These are phyloP conservation scores for Brachionus plicatilis DNA, from an alignment of 1,140 invertebrate species.

Conservation along the genomic window DNA sequence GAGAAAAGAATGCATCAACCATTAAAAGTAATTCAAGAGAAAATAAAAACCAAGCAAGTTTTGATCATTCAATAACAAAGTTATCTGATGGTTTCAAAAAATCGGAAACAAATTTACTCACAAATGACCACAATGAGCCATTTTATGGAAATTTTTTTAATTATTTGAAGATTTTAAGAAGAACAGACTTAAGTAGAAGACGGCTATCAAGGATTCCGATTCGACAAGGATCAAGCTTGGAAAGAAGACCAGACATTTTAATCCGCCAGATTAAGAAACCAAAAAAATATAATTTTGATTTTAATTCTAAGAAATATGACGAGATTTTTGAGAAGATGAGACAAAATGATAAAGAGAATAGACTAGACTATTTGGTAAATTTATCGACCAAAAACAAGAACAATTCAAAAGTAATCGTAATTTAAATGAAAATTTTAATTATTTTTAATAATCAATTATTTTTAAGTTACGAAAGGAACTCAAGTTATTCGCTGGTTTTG, in stretches of 20 bases:
- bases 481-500: background rate
- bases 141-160: background rate
- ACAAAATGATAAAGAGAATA: background rate
- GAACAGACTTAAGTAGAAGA: background rate
- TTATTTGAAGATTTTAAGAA: background rate
- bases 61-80: background rate
- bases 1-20: background rate
- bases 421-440: background rate
- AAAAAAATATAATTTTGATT: background rate
- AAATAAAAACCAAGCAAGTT: background rate
- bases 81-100: background rate
- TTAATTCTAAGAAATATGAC: background rate
- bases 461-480: background rate
- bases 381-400: background rate
- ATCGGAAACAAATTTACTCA: background rate
- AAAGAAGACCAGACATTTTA: background rate
- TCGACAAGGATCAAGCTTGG: background rate
- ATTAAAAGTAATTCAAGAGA: background rate
- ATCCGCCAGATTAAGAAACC: background rate
- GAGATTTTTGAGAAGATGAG: background rate
- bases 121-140: background rate
- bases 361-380: background rate
- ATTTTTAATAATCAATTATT: background rate
- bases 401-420: background rate
- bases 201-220: background rate